These are phyloP conservation scores for Sebastes fasciatus DNA, from an alignment of 2,113 vertebrate genomes.

Conservation along the genomic window DNA sequence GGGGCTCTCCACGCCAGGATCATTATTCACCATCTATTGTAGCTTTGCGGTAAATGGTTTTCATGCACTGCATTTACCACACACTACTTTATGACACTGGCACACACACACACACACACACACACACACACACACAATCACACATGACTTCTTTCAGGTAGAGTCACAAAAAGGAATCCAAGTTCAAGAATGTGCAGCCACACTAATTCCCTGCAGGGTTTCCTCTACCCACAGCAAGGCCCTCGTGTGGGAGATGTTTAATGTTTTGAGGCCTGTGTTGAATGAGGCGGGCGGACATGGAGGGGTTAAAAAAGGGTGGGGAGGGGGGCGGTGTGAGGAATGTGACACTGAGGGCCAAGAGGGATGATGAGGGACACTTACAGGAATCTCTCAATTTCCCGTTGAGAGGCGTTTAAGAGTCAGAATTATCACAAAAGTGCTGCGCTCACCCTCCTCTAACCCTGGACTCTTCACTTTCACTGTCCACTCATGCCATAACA, in stretches of 20 bases:
- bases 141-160: slow-evolving; percentile 10
- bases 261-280: slow-evolving; percentile 51
- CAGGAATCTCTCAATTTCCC: slow-evolving; percentile 76
- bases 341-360: slow-evolving; percentile 68
- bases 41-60: slow-evolving; percentile 30
- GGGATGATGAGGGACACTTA: slow-evolving; percentile 66
- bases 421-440: slow-evolving; percentile 33
- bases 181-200: slow-evolving; percentile 37
- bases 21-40: slow-evolving; percentile 45
- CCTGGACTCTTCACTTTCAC: slow-evolving; percentile 32
- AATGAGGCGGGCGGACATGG: slow-evolving; percentile 32
- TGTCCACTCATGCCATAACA: slow-evolving; percentile 17
- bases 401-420: slow-evolving; percentile 50
- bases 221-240: slow-evolving; percentile 45
- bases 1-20: slow-evolving; percentile 19
- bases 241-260: slow-evolving; percentile 8
- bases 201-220: slow-evolving; percentile 37
- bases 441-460: slow-evolving; percentile 35
- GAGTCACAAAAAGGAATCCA: slow-evolving; percentile 10
- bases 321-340: slow-evolving; percentile 59
- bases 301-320: slow-evolving; percentile 44
- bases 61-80: slow-evolving; percentile 8
- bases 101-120: too few species aligned
- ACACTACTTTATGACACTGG: slow-evolving; percentile 1
- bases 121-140: neutral